phyloP scores from a whole-genome alignment of 1,140 invertebrate genomes.

The Chymomyza costata region DNA sequence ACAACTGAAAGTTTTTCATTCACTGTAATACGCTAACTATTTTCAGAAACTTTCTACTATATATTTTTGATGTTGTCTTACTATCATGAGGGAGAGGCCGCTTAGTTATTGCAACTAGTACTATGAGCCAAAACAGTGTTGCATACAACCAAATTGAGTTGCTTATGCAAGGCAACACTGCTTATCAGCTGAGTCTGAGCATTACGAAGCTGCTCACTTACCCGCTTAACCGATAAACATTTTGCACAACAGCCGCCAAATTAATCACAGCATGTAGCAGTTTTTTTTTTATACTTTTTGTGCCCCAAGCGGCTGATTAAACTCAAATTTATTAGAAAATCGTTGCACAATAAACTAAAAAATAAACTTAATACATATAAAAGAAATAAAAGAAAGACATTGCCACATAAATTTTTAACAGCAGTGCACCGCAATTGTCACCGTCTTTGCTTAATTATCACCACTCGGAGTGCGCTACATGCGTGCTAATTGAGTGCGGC shows the following conservation, averaged over 20 bases:
- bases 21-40: no score
- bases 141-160: neutral
- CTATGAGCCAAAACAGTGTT: no score
- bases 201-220: no score
- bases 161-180: no score
- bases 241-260: conserved; percentile 3
- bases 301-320: conserved; percentile 42
- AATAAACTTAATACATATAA: no score
- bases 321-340: conserved; percentile 59
- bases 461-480: conserved; percentile 56
- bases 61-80: conserved; percentile 3
- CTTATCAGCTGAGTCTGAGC: no score
- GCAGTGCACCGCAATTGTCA: conserved; percentile 12
- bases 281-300: no score
- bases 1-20: no score
- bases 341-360: conserved; percentile 57
- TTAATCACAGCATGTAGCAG: conserved; percentile 58
- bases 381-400: no score
- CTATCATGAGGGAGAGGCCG: conserved; percentile 3
- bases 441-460: conserved; percentile 56
- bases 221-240: no score
- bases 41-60: conserved; percentile 9
- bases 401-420: no score
- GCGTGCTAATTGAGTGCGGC: conserved; percentile 63
- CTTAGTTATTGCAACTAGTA: neutral